Evolutionary conservation across 53 echinoderm and acorn worm species (phyloP).

Genomic region (Echinometra lucunter): DNA sequence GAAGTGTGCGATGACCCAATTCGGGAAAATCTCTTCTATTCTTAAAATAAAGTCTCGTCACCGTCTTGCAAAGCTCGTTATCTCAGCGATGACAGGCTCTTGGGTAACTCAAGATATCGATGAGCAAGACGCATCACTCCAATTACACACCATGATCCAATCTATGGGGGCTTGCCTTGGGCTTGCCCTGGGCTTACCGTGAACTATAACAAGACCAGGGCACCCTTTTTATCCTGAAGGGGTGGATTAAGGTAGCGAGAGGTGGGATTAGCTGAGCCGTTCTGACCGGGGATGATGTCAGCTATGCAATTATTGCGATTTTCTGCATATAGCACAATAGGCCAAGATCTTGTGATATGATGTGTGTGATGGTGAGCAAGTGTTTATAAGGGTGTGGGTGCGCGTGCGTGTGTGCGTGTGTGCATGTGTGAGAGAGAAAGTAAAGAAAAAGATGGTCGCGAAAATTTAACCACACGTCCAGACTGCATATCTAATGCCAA

Average conservation of each 20-base stretch:
- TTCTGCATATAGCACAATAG: not conserved
- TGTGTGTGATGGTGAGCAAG: not conserved
- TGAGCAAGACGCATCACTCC: not conserved
- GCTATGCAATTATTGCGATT: not conserved
- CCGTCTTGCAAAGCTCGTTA: conserved; percentile 11
- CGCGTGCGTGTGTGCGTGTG: not conserved
- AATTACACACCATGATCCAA: not conserved
- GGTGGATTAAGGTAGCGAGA: conserved; percentile 50
- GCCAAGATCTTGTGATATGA: not conserved
- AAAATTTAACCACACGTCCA: too few species aligned
- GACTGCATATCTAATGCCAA: too few species aligned
- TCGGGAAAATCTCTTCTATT: not conserved
- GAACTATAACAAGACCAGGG: conserved; percentile 32
- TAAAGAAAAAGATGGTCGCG: too few species aligned
- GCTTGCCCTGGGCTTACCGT: conserved; percentile 35
- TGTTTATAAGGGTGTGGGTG: not conserved
- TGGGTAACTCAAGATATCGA: not conserved
- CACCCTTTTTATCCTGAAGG: conserved; percentile 1
- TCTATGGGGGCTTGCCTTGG: not conserved
- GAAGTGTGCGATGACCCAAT: not conserved
- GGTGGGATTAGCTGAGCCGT: conserved; percentile 24
- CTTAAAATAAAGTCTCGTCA: conserved; percentile 25
- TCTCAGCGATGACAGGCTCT: not conserved
- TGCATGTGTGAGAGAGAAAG: not conserved
- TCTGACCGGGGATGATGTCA: not conserved